A percentile compares a stretch with the other conserved stretches of the same genome.
These are phyloP conservation scores for Temnothorax rugatulus DNA, from an alignment of 2,888 invertebrate species.

Conservation along the genomic window DNA sequence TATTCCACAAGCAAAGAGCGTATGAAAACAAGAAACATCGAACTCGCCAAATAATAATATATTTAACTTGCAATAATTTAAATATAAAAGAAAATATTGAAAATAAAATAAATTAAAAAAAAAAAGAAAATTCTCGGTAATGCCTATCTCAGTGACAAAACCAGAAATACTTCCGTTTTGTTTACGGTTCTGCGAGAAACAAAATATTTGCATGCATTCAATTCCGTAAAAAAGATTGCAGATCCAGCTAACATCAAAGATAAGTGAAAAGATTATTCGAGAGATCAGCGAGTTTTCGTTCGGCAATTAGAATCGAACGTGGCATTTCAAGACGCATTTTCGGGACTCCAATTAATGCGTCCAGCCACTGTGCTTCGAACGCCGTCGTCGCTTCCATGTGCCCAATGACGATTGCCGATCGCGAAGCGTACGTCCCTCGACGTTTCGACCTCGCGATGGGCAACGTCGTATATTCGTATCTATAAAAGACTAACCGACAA, in stretches of 20 bases:
- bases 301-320: constrained; percentile 4
- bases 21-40: background rate
- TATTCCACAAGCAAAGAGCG: background rate
- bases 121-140: background rate
- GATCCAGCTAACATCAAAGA: constrained; percentile 28
- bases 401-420: background rate
- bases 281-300: constrained; percentile 10
- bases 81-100: constrained; percentile 3
- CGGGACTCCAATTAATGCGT: constrained; percentile 22
- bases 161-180: background rate
- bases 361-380: constrained; percentile 23
- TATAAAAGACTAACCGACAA: background rate
- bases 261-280: background rate
- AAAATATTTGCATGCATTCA: constrained; percentile 40
- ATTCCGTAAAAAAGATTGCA: constrained; percentile 33
- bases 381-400: constrained; percentile 33
- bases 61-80: constrained; percentile 15
- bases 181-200: background rate
- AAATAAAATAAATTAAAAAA: constrained; percentile 1
- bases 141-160: background rate
- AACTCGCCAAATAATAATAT: constrained; percentile 17
- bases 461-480: background rate
- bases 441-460: background rate
- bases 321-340: background rate
- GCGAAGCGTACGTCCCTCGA: background rate